Percentiles rank a stretch among this genome's conserved stretches.
Evolutionary conservation across 2,888 invertebrate genomes (phyloP).

Genomic region (Apeira syringaria): DNA sequence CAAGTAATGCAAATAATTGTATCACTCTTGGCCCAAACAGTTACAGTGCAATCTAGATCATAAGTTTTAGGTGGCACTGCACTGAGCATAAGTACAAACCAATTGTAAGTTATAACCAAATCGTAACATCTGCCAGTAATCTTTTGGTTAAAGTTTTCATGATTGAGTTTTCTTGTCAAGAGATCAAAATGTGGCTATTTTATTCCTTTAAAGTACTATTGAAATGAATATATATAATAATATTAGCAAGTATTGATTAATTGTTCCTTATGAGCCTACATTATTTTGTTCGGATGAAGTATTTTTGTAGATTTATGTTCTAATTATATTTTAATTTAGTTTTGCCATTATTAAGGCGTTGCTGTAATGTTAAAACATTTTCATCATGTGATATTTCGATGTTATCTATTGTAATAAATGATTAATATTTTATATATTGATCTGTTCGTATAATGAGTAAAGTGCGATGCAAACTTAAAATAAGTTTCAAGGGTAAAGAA

Average conservation of each 20-base stretch:
- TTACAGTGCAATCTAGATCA: no score
- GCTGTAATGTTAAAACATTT: conserved; percentile 66
- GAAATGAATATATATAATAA: background rate
- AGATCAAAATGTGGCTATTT: background rate
- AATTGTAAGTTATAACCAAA: no score
- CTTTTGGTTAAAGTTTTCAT: no score
- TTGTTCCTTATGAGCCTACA: conserved; percentile 49
- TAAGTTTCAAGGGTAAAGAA: no score
- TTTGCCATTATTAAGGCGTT: conserved; percentile 70
- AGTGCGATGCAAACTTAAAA: no score
- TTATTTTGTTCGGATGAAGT: conserved; percentile 38
- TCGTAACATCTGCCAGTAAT: no score
- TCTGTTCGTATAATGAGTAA: no score
- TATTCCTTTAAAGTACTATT: background rate
- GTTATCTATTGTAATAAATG: conserved; percentile 79
- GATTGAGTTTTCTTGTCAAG: background rate
- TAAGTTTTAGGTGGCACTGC: no score
- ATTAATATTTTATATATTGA: conserved; percentile 52
- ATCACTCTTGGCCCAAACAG: no score
- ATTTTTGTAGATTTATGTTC: conserved; percentile 46
- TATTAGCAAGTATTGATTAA: conserved; percentile 1
- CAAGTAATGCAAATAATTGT: no score
- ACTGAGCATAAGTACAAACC: no score
- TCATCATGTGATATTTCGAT: conserved; percentile 81
- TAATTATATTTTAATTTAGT: conserved; percentile 49